These are phyloP conservation scores for Heliconius aoede DNA, from an alignment of 2,888 invertebrate genomes.

Conservation along the genomic window DNA sequence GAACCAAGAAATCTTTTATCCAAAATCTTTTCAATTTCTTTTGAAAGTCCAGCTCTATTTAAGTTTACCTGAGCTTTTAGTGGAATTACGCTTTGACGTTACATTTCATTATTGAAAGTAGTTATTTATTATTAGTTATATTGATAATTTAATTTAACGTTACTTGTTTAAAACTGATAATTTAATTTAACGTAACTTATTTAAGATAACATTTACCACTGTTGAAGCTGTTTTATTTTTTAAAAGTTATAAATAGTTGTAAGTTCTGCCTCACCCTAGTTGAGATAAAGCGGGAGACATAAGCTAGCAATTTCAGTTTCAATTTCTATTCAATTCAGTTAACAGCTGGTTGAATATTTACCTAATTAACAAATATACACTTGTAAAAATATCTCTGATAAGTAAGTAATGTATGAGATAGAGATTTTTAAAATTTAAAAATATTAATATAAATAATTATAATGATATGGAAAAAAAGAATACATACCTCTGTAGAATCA, in stretches of 20 bases:
- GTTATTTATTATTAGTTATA: slow-evolving; percentile 1
- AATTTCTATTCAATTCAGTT: too few relatives aligned
- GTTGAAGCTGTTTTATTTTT: background rate
- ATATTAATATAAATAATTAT: too few relatives aligned
- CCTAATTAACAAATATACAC: too few relatives aligned
- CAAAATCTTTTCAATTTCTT: slow-evolving; percentile 20
- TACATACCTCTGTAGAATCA: too few relatives aligned
- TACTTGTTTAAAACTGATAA: background rate
- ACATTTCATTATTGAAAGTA: slow-evolving; percentile 10
- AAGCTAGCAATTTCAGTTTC: too few relatives aligned
- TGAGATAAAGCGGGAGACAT: too few relatives aligned
- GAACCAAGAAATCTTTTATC: slow-evolving; percentile 24
- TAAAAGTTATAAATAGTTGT: background rate
- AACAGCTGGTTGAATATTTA: too few relatives aligned
- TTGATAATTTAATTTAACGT: background rate
- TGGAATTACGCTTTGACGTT: slow-evolving; percentile 22
- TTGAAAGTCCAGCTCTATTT: slow-evolving; percentile 25
- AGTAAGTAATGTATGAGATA: too few relatives aligned
- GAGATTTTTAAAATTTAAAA: too few relatives aligned
- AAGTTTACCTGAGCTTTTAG: slow-evolving; percentile 24
- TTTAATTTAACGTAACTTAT: background rate
- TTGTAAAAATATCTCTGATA: too few relatives aligned
- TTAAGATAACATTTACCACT: background rate
- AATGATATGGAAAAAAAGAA: too few relatives aligned
- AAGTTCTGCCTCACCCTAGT: background rate